Conservation (phyloP, 2,113 vertebrate genomes). For the Machaerirhynchus nigripectus region DNA sequence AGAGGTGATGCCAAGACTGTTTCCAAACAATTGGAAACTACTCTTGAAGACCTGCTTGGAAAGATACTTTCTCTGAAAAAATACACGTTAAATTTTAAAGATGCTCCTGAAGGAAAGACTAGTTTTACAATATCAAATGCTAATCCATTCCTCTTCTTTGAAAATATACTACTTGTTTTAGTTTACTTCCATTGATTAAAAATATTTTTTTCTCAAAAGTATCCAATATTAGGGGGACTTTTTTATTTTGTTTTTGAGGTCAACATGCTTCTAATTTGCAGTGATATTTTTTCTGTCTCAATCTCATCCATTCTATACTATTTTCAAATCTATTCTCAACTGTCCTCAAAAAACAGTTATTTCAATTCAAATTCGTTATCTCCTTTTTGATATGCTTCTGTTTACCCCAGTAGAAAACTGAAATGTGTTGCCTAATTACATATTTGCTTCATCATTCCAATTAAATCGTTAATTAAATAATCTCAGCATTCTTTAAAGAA, state of each 20-base stretch:
- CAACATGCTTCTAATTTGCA: neutral
- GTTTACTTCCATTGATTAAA: neutral
- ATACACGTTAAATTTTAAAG: neutral
- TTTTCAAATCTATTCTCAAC: neutral
- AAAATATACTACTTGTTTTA: neutral
- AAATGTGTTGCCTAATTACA: neutral
- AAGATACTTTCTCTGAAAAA: neutral
- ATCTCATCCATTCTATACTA: neutral
- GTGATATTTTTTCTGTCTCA: neutral
- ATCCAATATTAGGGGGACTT: neutral
- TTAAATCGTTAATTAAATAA: slow-evolving; percentile 12
- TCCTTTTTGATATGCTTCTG: neutral
- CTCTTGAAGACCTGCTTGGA: neutral
- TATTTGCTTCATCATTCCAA: slow-evolving; percentile 2
- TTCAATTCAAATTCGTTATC: neutral
- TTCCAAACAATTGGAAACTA: neutral
- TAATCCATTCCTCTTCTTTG: neutral
- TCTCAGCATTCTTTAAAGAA: neutral
- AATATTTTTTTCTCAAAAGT: neutral
- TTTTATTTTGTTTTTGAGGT: neutral
- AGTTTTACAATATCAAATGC: neutral
- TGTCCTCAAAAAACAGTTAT: neutral
- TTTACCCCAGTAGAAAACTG: neutral
- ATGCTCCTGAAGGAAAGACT: neutral
- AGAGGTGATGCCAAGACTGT: neutral